These are phyloP conservation scores for Pygathrix nemaeus DNA, from an alignment of 2,113 vertebrate species.

Conservation along the genomic window DNA sequence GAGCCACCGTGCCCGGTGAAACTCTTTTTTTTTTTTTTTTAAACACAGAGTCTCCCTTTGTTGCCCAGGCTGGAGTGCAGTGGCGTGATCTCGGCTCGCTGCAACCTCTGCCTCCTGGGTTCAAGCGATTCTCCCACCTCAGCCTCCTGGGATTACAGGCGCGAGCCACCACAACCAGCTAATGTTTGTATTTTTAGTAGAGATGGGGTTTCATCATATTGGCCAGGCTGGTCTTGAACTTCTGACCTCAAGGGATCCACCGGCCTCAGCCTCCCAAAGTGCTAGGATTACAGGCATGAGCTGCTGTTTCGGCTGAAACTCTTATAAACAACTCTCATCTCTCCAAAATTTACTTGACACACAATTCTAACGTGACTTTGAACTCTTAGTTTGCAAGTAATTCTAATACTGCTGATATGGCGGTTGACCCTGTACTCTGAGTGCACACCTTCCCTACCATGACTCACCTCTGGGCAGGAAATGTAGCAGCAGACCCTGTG, in stretches of 20 bases:
- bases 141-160: too few species aligned
- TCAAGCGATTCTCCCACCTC: too few species aligned
- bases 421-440: neutral
- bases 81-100: too few species aligned
- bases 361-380: neutral
- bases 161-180: too few species aligned
- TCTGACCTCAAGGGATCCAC: neutral
- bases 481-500: slow-evolving; percentile 91
- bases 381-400: neutral
- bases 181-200: too few species aligned
- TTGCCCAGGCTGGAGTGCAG: too few species aligned
- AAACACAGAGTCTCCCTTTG: too few species aligned
- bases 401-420: neutral
- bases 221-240: neutral
- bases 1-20: too few species aligned
- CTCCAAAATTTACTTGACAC: neutral
- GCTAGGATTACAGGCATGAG: neutral
- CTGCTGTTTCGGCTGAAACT: neutral
- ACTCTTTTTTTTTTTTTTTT: too few species aligned
- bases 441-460: rapidly evolving
- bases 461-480: slow-evolving; percentile 88
- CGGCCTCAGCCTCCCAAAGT: neutral
- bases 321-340: neutral
- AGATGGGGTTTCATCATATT: too few species aligned
- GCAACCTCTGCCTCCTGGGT: too few species aligned